These are phyloP conservation scores for Polyommatus iphigenia DNA, from an alignment of 2,888 invertebrate genomes.

Conservation along the genomic window DNA sequence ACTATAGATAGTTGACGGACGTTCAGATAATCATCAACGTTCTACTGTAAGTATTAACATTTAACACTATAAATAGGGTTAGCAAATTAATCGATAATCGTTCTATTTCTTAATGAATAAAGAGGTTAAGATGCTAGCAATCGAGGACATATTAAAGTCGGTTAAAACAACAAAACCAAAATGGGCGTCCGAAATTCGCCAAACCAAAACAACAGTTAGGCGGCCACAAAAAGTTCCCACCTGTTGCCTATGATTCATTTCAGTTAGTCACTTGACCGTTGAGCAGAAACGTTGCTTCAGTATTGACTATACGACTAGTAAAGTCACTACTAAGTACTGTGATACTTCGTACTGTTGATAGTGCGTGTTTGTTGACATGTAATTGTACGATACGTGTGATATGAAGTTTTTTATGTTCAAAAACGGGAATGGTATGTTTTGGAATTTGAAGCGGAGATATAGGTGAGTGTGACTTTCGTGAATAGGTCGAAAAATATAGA, in stretches of 20 bases:
- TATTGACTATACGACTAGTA: slow-evolving; percentile 46
- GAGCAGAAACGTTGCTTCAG: slow-evolving; percentile 40
- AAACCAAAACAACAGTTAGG: slow-evolving; percentile 60
- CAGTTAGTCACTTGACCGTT: slow-evolving; percentile 43
- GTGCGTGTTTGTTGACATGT: slow-evolving; percentile 43
- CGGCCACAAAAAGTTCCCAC: slow-evolving; percentile 55
- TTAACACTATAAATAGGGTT: neutral
- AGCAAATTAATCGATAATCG: neutral
- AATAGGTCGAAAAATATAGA: neutral
- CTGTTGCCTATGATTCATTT: slow-evolving; percentile 67
- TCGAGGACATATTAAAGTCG: neutral
- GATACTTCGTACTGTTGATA: slow-evolving; percentile 53
- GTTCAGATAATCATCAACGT: no score
- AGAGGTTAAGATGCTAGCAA: neutral
- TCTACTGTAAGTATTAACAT: no score
- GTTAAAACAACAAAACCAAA: slow-evolving; percentile 7
- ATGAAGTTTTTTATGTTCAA: slow-evolving; percentile 58
- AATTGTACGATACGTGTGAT: slow-evolving; percentile 33
- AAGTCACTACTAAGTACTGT: neutral
- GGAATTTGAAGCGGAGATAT: slow-evolving; percentile 51
- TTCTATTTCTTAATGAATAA: neutral
- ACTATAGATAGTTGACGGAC: no score
- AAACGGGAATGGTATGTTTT: slow-evolving; percentile 49
- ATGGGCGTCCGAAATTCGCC: neutral
- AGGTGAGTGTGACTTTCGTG: slow-evolving; percentile 47